Percentiles rank a stretch among this genome's conserved stretches.
phyloP scores from a whole-genome alignment of 2,113 vertebrate species.

The Patagioenas fasciata region DNA sequence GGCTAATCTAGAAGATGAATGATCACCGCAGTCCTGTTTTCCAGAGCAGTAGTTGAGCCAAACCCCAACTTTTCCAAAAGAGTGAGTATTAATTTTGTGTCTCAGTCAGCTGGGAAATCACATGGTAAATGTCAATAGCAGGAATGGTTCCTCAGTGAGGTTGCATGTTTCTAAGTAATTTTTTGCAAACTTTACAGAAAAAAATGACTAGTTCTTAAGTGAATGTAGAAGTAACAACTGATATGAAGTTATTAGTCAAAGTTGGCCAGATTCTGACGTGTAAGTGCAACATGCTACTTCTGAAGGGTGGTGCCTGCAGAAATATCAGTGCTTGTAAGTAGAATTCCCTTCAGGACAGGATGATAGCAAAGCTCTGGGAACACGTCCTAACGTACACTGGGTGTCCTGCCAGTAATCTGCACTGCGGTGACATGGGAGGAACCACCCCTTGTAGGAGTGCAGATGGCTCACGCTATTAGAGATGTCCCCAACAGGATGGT shows the following conservation, averaged over 20 bases:
- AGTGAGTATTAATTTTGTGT: neutral
- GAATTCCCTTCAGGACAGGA: neutral
- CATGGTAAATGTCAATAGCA: neutral
- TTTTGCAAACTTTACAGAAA: neutral
- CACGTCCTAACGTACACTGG: neutral
- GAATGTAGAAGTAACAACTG: neutral
- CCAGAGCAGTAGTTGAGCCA: neutral
- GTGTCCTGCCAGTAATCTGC: constrained; percentile 51
- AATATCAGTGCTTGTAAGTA: neutral
- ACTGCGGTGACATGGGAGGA: neutral
- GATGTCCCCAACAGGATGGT: neutral
- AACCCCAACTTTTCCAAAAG: neutral
- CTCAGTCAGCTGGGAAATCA: neutral
- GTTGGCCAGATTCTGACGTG: neutral
- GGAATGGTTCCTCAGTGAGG: neutral
- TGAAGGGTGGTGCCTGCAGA: constrained; percentile 36
- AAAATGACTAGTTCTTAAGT: neutral
- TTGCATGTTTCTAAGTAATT: neutral
- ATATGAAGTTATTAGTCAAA: neutral
- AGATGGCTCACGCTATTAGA: neutral
- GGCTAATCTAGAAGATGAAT: neutral
- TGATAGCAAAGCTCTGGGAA: constrained; percentile 17
- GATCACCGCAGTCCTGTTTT: neutral
- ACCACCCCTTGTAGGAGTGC: constrained; percentile 2
- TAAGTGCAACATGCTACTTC: neutral